phyloP scores from a whole-genome alignment of 2,888 invertebrate genomes.

The Girardia tigrina region DNA sequence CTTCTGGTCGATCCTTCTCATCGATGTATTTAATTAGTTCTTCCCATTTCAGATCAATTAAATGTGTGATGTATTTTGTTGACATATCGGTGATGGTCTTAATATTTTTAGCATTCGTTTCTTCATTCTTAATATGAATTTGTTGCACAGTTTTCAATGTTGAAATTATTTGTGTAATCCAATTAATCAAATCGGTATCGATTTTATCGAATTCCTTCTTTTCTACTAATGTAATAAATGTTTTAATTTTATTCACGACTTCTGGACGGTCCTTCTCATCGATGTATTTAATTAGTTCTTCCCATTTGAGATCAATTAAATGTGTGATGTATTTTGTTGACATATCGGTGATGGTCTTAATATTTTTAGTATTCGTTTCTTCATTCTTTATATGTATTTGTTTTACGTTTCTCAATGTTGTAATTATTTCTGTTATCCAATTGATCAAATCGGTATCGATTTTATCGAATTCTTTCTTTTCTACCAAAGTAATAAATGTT shows the following conservation, averaged over 20 bases:
- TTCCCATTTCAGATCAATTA: neutral
- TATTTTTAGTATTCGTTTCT: neutral
- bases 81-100: neutral
- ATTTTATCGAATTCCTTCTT: neutral
- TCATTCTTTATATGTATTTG: neutral
- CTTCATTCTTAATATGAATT: neutral
- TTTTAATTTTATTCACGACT: neutral
- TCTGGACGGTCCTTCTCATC: neutral
- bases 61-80: neutral
- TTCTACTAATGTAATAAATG: neutral
- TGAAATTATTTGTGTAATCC: neutral
- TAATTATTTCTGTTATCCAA: neutral
- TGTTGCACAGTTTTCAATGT: neutral
- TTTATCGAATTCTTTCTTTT: neutral
- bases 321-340: neutral
- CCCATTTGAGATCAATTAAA: neutral
- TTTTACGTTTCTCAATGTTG: neutral
- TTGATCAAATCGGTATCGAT: slow-evolving; percentile 1
- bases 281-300: neutral
- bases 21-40: neutral
- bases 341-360: neutral
- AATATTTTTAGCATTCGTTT: neutral
- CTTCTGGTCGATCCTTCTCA: neutral
- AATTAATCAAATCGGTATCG: neutral
- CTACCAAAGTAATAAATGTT: neutral